Base-by-base conservation (phyloP, 2,113 vertebrate genomes). In the Zosterops borbonicus region DNA sequence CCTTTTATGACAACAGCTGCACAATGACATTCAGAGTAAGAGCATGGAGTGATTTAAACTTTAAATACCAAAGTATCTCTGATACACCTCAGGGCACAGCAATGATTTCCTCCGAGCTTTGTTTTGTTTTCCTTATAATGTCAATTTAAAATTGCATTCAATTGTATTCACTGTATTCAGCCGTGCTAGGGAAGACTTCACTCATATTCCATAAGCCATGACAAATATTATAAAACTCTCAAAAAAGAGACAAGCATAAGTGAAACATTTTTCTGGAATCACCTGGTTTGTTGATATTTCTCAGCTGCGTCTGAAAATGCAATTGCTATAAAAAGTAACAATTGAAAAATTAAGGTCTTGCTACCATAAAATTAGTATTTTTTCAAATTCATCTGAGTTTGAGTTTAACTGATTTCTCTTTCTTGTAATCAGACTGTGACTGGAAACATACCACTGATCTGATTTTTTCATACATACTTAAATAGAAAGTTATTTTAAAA, bases 41-140 rank as follows among this genome's bases (percentile, higher is more conserved):
- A 89, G 41, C 50, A 65, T 9, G 25, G 84, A 55, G 67, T 70
- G 55, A 90, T 94, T 68, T 96, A 90, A 95, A 94, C 79, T 96
- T 90, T 95, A 97, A 95, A 96, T 95, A 91, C 14, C 81, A 80
- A 85, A 81, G 50, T 69, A 89, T 69, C 77, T 87, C 71, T 44
- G 53, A 69, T 29, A 42, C 1, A 53, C 41, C 79, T 68, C 12
- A 3, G 88, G 92, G n/a, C 73, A 91, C 13, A 64, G 59, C 25
- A 89, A 28, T 77, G 22, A 64, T 78, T 83, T 92, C 42, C 46
- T 93, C 64, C 4, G 7, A 86, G 49, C 71, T 94, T 88, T 64
- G 67, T 76, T 79, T 71, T 78, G 24, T 92, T 90, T 92, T 59
- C 33, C 83, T 86, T 31, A 22, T 76, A 87, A 94, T 59, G 76